Base-by-base conservation (phyloP, 2,113 vertebrate genomes). In the Cyanoramphus novaezelandiae region DNA sequence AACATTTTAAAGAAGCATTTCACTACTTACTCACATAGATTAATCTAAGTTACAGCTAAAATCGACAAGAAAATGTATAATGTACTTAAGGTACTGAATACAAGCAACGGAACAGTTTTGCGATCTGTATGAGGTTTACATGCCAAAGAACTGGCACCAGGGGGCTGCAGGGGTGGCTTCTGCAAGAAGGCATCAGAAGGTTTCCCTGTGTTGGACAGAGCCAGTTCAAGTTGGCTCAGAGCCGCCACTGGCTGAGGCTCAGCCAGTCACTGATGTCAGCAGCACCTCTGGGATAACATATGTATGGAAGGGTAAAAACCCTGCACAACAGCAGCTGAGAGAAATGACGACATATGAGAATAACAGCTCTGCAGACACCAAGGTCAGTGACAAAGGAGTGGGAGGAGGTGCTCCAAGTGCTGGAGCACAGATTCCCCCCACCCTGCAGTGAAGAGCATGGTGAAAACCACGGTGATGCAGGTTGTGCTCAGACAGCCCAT, bases 191-290 rank as follows among this genome's bases (percentile, higher is more conserved):
- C 31, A 86, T 37, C 79, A 95, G 77, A 59, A 53, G 31, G 6
- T 68, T 46, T 24, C 37, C 70, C 55, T 0, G 0, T 2, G 9
- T 33, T 35, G 29, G 44, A 39, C 39, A 41, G 52, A 64, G 7
- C 2, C 21, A 24, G n/a, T 4, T 55, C 29, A 17, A 63, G 13
- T 2, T 4, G 0, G 8, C 19, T 81, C 53, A 0, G 47, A 39
- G 10, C 16, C 0, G 0, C 4, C 0, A 0, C 27, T 62, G 18
- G 44, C 2, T 8, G 46, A 86, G 49, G 37, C 46, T 35, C 46
- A 68, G 71, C 6, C 15, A 20, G 6, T 15, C n/a, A 7, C 28
- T 0, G 0, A 33, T 16, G 18, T 11, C 21, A 46, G 82, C 1
- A 60, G 74, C 12, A 50, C 39, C 43, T 74, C 86, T 11, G 17